Conservation (phyloP, 92 coral and sea anemone species). For the Porites rus region DNA sequence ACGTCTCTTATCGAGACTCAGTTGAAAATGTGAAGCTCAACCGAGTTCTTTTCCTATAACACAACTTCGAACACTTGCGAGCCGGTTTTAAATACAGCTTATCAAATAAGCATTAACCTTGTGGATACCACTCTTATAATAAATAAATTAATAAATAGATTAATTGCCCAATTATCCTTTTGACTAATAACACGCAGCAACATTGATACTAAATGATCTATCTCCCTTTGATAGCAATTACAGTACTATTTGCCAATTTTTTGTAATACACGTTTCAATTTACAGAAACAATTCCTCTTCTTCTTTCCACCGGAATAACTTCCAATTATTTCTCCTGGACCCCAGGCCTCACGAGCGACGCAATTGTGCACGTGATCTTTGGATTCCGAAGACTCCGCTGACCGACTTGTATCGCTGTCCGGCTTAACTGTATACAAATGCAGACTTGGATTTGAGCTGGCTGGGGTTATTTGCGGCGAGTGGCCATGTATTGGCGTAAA, state of each 20-base stretch:
- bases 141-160: no score
- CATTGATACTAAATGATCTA: not conserved
- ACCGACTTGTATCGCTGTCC: not conserved
- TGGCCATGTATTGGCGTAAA: constrained; percentile 47
- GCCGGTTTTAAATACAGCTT: no score
- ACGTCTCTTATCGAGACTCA: no score
- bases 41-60: no score
- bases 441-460: constrained; percentile 23
- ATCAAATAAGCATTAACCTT: no score
- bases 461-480: constrained; percentile 33
- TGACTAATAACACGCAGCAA: no score
- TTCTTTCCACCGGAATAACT: not conserved
- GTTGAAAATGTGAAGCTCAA: no score
- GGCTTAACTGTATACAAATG: not conserved
- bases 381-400: constrained; percentile 18
- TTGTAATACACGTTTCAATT: not conserved
- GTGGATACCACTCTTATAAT: no score
- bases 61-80: no score
- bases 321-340: not conserved
- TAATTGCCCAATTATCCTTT: no score
- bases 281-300: not conserved
- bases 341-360: constrained; percentile 7
- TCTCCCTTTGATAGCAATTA: not conserved
- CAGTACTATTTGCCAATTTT: not conserved
- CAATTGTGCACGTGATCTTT: not conserved